A percentile compares a stretch with the other conserved stretches of the same genome.
Conservation (phyloP, 2,113 vertebrate species). For the Andinoacara biseriatus region DNA sequence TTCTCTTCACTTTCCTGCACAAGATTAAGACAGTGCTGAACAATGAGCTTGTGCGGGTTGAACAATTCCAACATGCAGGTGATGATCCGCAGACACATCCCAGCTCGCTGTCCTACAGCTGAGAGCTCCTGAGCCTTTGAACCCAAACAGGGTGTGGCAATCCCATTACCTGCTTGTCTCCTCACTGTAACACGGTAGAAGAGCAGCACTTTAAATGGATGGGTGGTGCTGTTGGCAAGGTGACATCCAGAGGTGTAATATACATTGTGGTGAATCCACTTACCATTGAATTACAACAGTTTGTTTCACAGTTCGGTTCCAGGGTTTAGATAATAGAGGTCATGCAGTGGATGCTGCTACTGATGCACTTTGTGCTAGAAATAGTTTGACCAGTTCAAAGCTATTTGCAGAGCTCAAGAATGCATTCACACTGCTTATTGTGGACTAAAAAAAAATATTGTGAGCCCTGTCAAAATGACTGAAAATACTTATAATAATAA, state of each 20-base stretch:
- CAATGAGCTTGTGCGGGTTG: slow-evolving; percentile 53
- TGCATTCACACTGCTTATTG: neutral
- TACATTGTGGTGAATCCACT: slow-evolving; percentile 36
- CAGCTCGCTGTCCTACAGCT: slow-evolving; percentile 52
- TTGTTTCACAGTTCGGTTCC: slow-evolving; percentile 33
- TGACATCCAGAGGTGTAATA: slow-evolving; percentile 48
- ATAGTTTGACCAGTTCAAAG: neutral
- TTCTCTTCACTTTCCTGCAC: slow-evolving; percentile 6
- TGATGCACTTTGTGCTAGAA: neutral
- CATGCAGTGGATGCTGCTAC: neutral
- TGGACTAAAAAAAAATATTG: neutral
- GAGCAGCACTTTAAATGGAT: slow-evolving; percentile 54
- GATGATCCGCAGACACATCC: slow-evolving; percentile 60
- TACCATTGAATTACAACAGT: slow-evolving; percentile 27
- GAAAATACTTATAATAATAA: neutral
- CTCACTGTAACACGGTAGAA: slow-evolving; percentile 23
- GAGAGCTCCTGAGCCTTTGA: slow-evolving; percentile 42
- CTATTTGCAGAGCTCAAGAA: slow-evolving; percentile 1
- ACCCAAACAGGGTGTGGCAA: slow-evolving; percentile 71
- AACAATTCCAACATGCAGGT: slow-evolving; percentile 46
- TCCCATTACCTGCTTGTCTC: slow-evolving; percentile 73
- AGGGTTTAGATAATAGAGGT: slow-evolving; percentile 43
- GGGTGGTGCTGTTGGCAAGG: slow-evolving; percentile 58
- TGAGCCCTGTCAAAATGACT: neutral
- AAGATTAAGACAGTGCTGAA: slow-evolving; percentile 37